These are phyloP conservation scores for Gobio occitaniae DNA, from an alignment of 2,797 vertebrate species.

Conservation along the genomic window DNA sequence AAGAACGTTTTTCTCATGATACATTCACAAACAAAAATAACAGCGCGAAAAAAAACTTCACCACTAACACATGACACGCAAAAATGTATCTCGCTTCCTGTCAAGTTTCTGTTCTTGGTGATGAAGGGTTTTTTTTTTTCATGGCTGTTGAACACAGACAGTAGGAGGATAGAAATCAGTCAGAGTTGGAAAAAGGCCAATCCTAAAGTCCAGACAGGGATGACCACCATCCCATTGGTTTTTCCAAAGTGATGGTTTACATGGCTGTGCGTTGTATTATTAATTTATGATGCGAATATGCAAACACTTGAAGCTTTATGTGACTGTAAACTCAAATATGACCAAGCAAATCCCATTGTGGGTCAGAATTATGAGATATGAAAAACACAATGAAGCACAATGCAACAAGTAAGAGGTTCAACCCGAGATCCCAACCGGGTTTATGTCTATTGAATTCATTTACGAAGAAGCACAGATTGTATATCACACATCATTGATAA, in stretches of 20 bases:
- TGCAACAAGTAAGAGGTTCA: slow-evolving; percentile 32
- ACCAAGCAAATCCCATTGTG: not conserved
- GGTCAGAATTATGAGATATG: not conserved
- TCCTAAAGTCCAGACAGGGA: not conserved
- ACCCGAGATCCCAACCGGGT: not conserved
- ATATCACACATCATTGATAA: not conserved
- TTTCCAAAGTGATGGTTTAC: slow-evolving; percentile 1
- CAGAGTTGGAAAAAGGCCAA: not conserved
- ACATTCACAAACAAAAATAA: slow-evolving; percentile 4
- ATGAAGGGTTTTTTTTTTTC: slow-evolving; percentile 68
- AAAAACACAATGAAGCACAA: not conserved
- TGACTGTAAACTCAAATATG: not conserved
- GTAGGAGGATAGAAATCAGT: slow-evolving; percentile 49
- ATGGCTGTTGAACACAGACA: slow-evolving; percentile 54
- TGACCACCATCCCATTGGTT: not conserved
- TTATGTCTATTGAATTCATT: not conserved
- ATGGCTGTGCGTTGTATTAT: not conserved
- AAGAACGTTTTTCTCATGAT: not conserved
- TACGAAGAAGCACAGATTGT: not conserved
- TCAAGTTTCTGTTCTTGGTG: slow-evolving; percentile 49
- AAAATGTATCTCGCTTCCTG: slow-evolving; percentile 53
- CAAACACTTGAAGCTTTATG: not conserved
- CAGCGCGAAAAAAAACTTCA: not conserved
- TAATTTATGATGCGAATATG: not conserved
- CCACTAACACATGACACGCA: slow-evolving; percentile 34